A percentile compares a stretch with the other conserved stretches of the same genome.
Conservation (phyloP, 2,113 vertebrate genomes). For the Microcebus tavaratra region DNA sequence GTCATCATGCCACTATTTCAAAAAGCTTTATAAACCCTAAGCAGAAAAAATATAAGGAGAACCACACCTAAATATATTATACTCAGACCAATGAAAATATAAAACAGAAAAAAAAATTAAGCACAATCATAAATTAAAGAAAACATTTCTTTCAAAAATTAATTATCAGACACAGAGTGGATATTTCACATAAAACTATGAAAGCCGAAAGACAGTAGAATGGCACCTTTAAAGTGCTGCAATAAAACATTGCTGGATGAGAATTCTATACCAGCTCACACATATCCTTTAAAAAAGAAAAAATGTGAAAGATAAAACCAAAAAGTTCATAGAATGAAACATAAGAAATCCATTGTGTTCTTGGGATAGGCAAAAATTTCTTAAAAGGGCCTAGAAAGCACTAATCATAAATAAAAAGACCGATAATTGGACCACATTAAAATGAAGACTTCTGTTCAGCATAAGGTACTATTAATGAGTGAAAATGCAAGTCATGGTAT, state of each 20-base stretch:
- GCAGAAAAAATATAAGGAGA: neutral
- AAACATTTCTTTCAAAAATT: neutral
- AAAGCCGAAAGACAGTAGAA: neutral
- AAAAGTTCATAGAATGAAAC: neutral
- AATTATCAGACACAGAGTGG: neutral
- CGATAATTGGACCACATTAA: neutral
- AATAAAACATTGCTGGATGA: neutral
- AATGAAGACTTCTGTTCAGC: neutral
- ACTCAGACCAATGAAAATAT: neutral
- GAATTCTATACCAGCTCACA: neutral
- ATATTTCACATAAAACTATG: neutral
- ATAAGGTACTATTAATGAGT: neutral
- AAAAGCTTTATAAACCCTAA: neutral
- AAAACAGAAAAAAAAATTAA: neutral
- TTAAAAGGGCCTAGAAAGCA: neutral
- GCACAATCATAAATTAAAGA: neutral
- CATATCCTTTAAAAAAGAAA: neutral
- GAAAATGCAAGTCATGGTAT: neutral
- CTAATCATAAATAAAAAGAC: neutral
- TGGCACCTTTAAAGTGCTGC: neutral
- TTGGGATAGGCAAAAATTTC: neutral
- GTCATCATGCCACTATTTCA: neutral
- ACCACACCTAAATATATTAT: neutral
- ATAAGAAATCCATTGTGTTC: neutral
- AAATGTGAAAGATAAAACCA: neutral